Conservation (phyloP, 2,797 vertebrate genomes). For the Ctenopoma multispine region DNA sequence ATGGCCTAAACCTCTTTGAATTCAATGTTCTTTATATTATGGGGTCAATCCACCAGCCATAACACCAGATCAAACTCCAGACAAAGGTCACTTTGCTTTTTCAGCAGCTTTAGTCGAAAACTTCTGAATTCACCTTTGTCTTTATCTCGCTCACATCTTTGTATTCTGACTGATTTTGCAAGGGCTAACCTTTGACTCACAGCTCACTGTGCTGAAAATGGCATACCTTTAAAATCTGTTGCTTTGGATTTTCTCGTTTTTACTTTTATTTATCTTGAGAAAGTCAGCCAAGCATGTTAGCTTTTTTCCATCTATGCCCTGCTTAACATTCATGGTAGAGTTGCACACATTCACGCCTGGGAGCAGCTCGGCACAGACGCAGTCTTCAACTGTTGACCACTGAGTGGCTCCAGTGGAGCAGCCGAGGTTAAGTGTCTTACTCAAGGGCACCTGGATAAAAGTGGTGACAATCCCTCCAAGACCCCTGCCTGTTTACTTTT, state of each 20-base stretch:
- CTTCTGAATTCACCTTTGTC: slow-evolving; percentile 1
- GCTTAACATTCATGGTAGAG: slow-evolving; percentile 69
- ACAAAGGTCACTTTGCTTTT: slow-evolving; percentile 6
- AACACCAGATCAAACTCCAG: slow-evolving; percentile 5
- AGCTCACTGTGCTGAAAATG: slow-evolving; percentile 32
- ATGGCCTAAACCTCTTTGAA: neutral
- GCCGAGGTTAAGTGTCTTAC: slow-evolving; percentile 59
- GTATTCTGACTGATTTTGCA: slow-evolving; percentile 13
- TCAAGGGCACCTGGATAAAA: slow-evolving; percentile 58
- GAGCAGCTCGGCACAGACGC: slow-evolving; percentile 49
- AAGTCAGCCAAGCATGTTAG: slow-evolving; percentile 38
- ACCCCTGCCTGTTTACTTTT: slow-evolving; percentile 36
- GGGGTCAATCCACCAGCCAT: neutral
- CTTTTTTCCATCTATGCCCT: slow-evolving; percentile 41
- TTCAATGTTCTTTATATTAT: neutral
- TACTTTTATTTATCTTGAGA: slow-evolving; percentile 43
- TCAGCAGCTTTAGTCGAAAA: neutral
- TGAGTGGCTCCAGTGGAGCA: slow-evolving; percentile 45
- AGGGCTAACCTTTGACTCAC: slow-evolving; percentile 38
- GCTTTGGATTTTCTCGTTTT: neutral
- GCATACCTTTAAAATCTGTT: slow-evolving; percentile 14
- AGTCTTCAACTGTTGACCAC: slow-evolving; percentile 57
- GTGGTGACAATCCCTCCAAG: slow-evolving; percentile 43
- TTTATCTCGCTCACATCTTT: neutral
- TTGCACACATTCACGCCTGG: slow-evolving; percentile 55